These are phyloP conservation scores for Channa maculata DNA, from an alignment of 2,113 vertebrate genomes.

Conservation along the genomic window DNA sequence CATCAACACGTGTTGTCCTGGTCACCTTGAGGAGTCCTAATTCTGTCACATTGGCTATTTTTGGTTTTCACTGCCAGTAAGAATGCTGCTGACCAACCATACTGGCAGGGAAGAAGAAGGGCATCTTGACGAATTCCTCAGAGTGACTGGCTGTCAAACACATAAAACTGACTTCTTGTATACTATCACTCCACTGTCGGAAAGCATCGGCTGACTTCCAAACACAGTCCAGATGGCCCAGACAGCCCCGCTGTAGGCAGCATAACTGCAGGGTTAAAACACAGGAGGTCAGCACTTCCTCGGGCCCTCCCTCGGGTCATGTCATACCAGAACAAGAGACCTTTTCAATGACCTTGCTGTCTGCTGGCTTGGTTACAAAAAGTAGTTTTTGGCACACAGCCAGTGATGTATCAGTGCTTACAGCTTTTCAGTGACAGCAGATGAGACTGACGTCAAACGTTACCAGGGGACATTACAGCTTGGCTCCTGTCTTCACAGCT, in stretches of 20 bases:
- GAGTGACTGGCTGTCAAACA: constrained; percentile 19
- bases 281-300: too few species aligned
- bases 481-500: constrained; percentile 1
- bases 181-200: background rate
- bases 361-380: constrained; percentile 3
- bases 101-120: background rate
- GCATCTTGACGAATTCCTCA: constrained; percentile 7
- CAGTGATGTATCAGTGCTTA: background rate
- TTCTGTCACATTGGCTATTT: constrained; percentile 61
- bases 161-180: background rate
- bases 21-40: constrained; percentile 44
- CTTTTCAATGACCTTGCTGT: constrained; percentile 25
- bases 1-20: background rate
- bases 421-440: background rate
- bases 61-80: background rate
- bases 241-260: background rate
- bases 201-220: constrained; percentile 22
- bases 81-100: too few species aligned
- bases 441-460: background rate
- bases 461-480: constrained; percentile 17
- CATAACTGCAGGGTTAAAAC: background rate
- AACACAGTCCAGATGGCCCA: constrained; percentile 16
- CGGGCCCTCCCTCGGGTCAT: background rate
- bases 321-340: background rate
- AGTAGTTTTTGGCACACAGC: background rate